These are phyloP conservation scores for Apoderus coryli DNA, from an alignment of 2,888 invertebrate species.

Conservation along the genomic window DNA sequence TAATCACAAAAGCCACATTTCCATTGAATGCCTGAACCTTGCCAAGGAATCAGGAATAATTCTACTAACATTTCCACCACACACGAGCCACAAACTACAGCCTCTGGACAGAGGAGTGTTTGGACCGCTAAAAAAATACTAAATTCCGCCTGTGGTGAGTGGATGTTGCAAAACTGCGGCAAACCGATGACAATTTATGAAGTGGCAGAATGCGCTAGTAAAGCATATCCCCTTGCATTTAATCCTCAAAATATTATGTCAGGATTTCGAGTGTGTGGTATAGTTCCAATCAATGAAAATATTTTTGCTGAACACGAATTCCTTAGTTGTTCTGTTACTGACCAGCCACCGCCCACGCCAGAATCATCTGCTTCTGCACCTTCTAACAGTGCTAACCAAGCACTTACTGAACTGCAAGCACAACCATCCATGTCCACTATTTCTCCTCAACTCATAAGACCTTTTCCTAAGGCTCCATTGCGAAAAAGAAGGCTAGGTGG, in stretches of 20 bases:
- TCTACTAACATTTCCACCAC: conserved; percentile 9
- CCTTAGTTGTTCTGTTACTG: conserved; percentile 4
- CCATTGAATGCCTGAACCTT: no score
- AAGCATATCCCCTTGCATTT: no score
- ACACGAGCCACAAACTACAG: conserved; percentile 9
- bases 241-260: conserved; percentile 12
- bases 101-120: conserved; percentile 7
- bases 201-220: conserved; percentile 8
- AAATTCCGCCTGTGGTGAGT: conserved; percentile 9
- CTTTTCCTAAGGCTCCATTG: no score
- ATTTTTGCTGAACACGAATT: conserved; percentile 14
- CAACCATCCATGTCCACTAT: no score
- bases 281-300: conserved; percentile 10
- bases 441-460: no score
- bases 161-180: conserved; percentile 7
- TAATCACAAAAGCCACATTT: no score
- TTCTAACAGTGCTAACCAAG: no score
- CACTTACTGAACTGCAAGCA: no score
- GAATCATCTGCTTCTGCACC: conserved; percentile 1
- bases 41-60: no score
- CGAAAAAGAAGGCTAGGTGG: no score
- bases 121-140: conserved; percentile 8
- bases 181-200: conserved; percentile 10
- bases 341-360: conserved; percentile 1
- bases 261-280: conserved; percentile 11